phyloP scores from a whole-genome alignment of 2,888 invertebrate genomes.

The Alitta virens region DNA sequence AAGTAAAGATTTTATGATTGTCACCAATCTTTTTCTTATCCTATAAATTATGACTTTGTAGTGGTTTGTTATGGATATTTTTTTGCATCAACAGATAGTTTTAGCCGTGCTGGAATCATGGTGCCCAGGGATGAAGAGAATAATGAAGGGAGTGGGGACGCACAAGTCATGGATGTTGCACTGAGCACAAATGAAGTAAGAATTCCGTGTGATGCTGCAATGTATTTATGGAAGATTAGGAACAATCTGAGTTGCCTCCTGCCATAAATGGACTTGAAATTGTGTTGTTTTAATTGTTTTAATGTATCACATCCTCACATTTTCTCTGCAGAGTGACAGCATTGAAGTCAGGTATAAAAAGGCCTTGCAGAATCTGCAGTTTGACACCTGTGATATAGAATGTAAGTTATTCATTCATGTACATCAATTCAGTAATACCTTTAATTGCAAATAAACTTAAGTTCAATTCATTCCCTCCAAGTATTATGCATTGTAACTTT shows the following conservation, averaged over 20 bases:
- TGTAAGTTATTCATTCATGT: constrained; percentile 23
- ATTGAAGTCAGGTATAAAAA: constrained; percentile 32
- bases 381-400: constrained; percentile 26
- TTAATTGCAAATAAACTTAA: too few relatives aligned
- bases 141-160: background rate
- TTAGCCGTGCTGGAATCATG: constrained; percentile 4
- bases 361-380: constrained; percentile 28
- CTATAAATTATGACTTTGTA: background rate
- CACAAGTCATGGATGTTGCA: constrained; percentile 21
- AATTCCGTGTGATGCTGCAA: too few relatives aligned
- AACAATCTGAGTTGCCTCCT: too few relatives aligned
- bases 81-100: constrained; percentile 3
- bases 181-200: constrained; percentile 18
- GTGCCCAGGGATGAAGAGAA: background rate
- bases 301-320: background rate
- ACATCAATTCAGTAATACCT: too few relatives aligned
- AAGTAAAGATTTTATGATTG: background rate
- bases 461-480: too few relatives aligned
- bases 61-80: background rate
- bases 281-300: too few relatives aligned
- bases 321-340: too few relatives aligned
- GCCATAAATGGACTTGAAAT: too few relatives aligned
- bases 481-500: too few relatives aligned
- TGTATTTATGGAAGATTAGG: too few relatives aligned
- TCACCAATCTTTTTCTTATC: too few relatives aligned